Percentiles rank a stretch among this genome's conserved stretches.
Evolutionary conservation across 2,113 vertebrate genomes (phyloP).

Genomic region (Galeopterus variegatus): DNA sequence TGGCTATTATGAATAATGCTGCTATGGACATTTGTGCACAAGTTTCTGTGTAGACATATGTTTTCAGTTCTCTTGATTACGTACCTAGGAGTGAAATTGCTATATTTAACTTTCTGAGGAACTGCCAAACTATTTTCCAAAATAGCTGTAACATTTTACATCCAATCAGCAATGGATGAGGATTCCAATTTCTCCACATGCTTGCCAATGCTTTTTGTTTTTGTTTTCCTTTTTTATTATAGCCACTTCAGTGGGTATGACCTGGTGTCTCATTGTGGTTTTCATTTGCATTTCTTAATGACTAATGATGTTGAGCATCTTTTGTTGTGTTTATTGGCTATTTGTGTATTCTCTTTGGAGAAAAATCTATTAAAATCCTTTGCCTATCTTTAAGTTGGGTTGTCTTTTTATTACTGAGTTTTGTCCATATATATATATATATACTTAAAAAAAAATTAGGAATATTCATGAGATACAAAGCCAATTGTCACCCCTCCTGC

Average conservation of each 20-base stretch:
- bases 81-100: neutral
- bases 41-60: neutral
- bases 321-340: neutral
- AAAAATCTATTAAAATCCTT: slow-evolving; percentile 18
- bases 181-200: neutral
- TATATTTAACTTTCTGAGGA: slow-evolving; percentile 52
- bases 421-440: neutral
- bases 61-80: slow-evolving; percentile 44
- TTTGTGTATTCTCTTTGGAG: slow-evolving; percentile 13
- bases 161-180: neutral
- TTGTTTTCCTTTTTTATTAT: neutral
- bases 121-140: neutral
- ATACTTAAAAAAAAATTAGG: too few species aligned
- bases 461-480: too few species aligned
- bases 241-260: neutral
- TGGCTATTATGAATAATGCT: neutral
- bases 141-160: neutral
- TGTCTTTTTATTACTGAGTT: neutral
- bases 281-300: slow-evolving; percentile 2
- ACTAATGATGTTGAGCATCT: neutral
- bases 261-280: neutral
- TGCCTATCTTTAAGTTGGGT: slow-evolving; percentile 12
- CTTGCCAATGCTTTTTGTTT: neutral
- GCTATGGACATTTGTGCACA: neutral
- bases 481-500: too few species aligned